Base-by-base conservation (phyloP, 2,888 invertebrate genomes). In the Caenorhabditis sp. region DNA sequence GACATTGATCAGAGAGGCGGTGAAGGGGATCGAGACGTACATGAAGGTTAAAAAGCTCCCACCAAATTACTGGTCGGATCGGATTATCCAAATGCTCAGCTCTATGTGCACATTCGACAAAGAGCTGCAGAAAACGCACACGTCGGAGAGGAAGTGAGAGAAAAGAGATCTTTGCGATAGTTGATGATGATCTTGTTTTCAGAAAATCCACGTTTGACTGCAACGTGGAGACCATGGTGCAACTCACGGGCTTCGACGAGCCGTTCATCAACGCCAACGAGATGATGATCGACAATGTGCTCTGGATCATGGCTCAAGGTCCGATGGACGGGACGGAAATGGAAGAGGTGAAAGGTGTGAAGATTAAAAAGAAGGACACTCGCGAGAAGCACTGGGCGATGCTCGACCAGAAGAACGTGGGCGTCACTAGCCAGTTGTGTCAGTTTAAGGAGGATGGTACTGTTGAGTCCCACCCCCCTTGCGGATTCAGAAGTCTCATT, bases 351-450 rank as follows among this genome's bases (percentile, higher is more conserved):
- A n/a, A 16, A 44, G 5, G 16, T 14, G 19, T 22, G 22, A 1
- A 35, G 16, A n/a, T 28, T 10, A 4, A 8, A 0, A 59, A 59
- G 19, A 38, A 35, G 35, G n/a, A 35, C 26, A 59, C 59, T 4
- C 14, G 14, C 10, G 61, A 61, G 41, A 61, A 61, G 38, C 41
- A 41, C 14, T 61, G 61, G 61, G 61, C 22, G n/a, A 61, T 61
- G 61, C 35, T 61, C 14, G 35, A 38, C 14, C 41, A 61, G 41
- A 10, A 22, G 5, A 61, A 41, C 10, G 24, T 41, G 6, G 10
- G 4, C 14, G 14, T 19, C 14, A 7, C 2, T 6, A 41, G 14
- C 1, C 38, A 41, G 22, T 19, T 41, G 19, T 61, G 61, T 14
- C 4, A 41, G 1, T 61, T 22, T 19, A 10, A 8, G 1, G 61